Evolutionary conservation across 2,113 vertebrate species (phyloP).

Genomic region (Psettodes erumei): DNA sequence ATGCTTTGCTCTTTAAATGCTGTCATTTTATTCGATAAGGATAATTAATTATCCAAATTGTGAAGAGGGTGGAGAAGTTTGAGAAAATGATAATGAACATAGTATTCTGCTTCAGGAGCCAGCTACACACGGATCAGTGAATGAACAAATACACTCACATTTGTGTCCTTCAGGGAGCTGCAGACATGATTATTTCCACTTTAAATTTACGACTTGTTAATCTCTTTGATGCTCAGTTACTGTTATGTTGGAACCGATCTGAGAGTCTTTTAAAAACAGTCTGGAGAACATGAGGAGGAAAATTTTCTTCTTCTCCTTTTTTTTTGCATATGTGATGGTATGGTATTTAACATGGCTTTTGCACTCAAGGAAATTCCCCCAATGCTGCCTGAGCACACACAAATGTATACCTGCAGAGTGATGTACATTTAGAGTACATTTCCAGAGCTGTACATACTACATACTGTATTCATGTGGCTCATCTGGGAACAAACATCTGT

Average conservation of each 20-base stretch:
- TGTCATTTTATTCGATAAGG: constrained; percentile 2
- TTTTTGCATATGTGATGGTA: constrained; percentile 24
- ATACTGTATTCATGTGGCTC: constrained; percentile 58
- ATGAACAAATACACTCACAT: constrained; percentile 50
- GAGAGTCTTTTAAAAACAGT: constrained; percentile 52
- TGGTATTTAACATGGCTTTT: constrained; percentile 52
- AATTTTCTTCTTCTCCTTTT: constrained; percentile 34
- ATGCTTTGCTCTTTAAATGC: constrained; percentile 19
- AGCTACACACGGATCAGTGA: constrained; percentile 42
- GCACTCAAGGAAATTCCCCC: constrained; percentile 52
- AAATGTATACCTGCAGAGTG: constrained; percentile 40
- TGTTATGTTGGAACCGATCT: constrained; percentile 45
- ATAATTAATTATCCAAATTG: constrained; percentile 6
- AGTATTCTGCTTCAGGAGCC: constrained; percentile 43
- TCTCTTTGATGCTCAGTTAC: constrained; percentile 71
- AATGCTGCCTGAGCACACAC: constrained; percentile 42
- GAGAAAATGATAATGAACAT: constrained; percentile 37
- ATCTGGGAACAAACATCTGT: constrained; percentile 74
- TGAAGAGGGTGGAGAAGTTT: not conserved
- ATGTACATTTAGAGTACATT: constrained; percentile 55
- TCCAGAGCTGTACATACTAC: constrained; percentile 62
- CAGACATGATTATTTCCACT: constrained; percentile 74
- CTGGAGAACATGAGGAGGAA: constrained; percentile 38
- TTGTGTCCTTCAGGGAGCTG: constrained; percentile 20
- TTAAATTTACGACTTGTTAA: constrained; percentile 73